Conservation (phyloP, 1,140 invertebrate species). For the Micrasema longulum region DNA sequence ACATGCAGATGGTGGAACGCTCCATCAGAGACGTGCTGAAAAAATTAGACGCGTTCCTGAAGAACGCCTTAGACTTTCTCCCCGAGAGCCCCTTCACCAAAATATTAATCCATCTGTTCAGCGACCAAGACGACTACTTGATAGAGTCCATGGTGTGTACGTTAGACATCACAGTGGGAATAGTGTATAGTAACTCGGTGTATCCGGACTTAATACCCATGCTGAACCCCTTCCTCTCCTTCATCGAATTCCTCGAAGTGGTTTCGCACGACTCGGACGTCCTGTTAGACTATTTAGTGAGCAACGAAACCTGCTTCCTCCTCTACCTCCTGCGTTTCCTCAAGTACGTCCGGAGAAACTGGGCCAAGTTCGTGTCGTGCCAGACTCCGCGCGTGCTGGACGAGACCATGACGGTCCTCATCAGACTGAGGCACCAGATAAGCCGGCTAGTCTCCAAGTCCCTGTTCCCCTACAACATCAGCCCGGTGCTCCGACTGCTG, state of each 20-base stretch:
- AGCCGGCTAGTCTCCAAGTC: constrained; percentile 84
- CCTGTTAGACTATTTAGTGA: constrained; percentile 87
- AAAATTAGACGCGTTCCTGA: constrained; percentile 85
- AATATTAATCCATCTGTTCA: constrained; percentile 88
- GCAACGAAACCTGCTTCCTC: constrained; percentile 92
- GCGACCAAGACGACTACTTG: constrained; percentile 90
- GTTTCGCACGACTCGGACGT: constrained; percentile 87
- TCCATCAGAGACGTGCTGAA: constrained; percentile 86
- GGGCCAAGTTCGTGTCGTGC: constrained; percentile 84
- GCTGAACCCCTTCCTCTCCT: constrained; percentile 85
- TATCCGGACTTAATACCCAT: constrained; percentile 82
- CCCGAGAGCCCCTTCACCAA: constrained; percentile 88
- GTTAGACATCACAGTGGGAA: constrained; percentile 85
- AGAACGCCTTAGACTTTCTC: constrained; percentile 84
- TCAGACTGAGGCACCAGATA: constrained; percentile 82
- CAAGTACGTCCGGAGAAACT: constrained; percentile 87
- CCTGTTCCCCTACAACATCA: constrained; percentile 91
- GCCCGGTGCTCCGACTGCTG: constrained; percentile 84
- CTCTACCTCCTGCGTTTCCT: constrained; percentile 87
- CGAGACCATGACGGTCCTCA: constrained; percentile 86
- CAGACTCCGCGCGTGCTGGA: constrained; percentile 77
- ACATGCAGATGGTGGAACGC: constrained; percentile 88
- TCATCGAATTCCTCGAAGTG: constrained; percentile 85
- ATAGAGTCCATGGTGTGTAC: constrained; percentile 94
- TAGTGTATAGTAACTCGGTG: constrained; percentile 83